phyloP scores from a whole-genome alignment of 2,797 vertebrate genomes.

The Acanthiza pusilla region DNA sequence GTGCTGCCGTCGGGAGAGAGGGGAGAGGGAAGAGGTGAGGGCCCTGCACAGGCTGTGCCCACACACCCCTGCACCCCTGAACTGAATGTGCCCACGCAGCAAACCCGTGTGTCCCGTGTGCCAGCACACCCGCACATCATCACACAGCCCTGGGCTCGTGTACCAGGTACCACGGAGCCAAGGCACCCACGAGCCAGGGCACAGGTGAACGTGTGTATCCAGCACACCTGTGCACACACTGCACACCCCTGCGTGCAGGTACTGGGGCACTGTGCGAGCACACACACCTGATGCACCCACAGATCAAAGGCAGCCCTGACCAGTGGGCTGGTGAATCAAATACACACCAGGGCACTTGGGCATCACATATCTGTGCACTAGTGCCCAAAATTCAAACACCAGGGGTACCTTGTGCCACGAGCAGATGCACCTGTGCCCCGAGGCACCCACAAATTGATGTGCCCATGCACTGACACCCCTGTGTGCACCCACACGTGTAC shows the following conservation, averaged over 20 bases:
- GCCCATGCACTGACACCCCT: too few species aligned
- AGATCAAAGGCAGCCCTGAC: too few species aligned
- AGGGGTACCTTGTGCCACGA: background rate
- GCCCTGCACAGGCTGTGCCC: accelerated
- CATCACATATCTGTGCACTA: too few species aligned
- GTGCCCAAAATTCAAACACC: too few species aligned
- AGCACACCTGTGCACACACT: accelerated
- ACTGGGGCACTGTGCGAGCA: accelerated
- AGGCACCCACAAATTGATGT: accelerated
- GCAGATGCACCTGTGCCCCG: background rate
- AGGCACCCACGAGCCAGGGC: accelerated
- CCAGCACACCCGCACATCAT: background rate
- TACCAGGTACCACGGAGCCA: background rate
- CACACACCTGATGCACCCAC: accelerated
- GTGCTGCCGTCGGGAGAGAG: conserved; percentile 70
- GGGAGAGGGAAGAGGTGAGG: background rate
- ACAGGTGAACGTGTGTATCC: accelerated
- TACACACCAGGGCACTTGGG: accelerated
- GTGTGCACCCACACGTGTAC: background rate
- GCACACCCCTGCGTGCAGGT: accelerated
- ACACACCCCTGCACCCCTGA: background rate
- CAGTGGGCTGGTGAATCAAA: accelerated
- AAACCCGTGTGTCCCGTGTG: too few species aligned
- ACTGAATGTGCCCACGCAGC: background rate
- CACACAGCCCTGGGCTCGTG: background rate